phyloP scores from a whole-genome alignment of 2,888 invertebrate genomes.

The Neelides folsomi region DNA sequence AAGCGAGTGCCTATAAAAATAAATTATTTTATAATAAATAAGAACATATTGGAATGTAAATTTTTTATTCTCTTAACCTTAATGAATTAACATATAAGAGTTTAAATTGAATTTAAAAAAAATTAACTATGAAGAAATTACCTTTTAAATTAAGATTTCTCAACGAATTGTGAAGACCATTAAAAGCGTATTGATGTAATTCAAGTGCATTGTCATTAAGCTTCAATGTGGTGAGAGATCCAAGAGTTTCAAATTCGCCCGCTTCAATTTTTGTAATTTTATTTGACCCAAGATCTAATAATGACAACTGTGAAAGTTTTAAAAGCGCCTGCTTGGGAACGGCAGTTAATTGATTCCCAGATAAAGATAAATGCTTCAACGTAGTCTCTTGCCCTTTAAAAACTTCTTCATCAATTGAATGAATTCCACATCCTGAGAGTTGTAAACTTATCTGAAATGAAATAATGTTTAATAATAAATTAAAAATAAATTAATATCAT shows the following conservation, averaged over 20 bases:
- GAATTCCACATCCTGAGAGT: conserved; percentile 67
- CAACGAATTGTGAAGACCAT: conserved; percentile 64
- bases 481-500: background rate
- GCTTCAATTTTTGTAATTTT: conserved; percentile 57
- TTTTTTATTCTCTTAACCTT: background rate
- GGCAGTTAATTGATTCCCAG: conserved; percentile 52
- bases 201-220: conserved; percentile 76
- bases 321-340: conserved; percentile 62
- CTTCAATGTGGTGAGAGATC: conserved; percentile 64
- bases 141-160: conserved; percentile 84
- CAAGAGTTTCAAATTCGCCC: conserved; percentile 58
- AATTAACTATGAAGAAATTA: background rate
- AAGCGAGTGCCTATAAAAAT: conserved; percentile 47
- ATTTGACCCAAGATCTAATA: conserved; percentile 74
- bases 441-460: conserved; percentile 51
- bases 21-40: background rate
- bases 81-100: background rate
- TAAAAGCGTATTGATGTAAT: conserved; percentile 51
- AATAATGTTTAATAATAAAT: background rate
- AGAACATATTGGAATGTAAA: background rate
- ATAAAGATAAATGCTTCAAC: conserved; percentile 28
- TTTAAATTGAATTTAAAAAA: background rate
- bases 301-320: conserved; percentile 53
- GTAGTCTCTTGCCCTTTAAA: conserved; percentile 63
- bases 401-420: conserved; percentile 54